phyloP scores from a whole-genome alignment of 2,888 invertebrate genomes.

The Leptopterna dolabrata region DNA sequence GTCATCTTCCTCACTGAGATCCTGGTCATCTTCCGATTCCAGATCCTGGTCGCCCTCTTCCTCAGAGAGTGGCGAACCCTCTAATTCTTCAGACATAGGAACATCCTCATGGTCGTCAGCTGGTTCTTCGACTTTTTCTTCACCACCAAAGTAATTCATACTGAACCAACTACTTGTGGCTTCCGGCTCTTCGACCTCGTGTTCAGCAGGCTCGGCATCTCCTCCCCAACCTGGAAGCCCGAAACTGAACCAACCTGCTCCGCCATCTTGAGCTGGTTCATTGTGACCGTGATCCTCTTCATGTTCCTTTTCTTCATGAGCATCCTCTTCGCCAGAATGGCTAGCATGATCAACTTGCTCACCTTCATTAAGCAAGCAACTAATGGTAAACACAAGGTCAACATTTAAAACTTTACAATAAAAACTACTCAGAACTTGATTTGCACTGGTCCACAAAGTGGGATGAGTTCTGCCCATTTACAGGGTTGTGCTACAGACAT shows the following conservation, averaged over 20 bases:
- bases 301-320: slow-evolving; percentile 65
- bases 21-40: slow-evolving; percentile 65
- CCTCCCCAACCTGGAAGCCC: slow-evolving; percentile 26
- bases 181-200: slow-evolving; percentile 29
- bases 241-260: slow-evolving; percentile 49
- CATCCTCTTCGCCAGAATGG: slow-evolving; percentile 61
- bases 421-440: neutral
- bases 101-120: slow-evolving; percentile 68
- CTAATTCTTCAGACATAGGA: slow-evolving; percentile 21
- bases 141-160: slow-evolving; percentile 51
- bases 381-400: neutral
- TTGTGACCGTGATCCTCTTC: slow-evolving; percentile 61
- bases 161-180: slow-evolving; percentile 40
- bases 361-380: slow-evolving; percentile 46
- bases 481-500: too few relatives aligned
- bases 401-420: neutral
- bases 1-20: slow-evolving; percentile 65
- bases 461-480: too few relatives aligned
- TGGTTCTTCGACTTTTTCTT: slow-evolving; percentile 64
- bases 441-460: neutral
- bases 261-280: slow-evolving; percentile 64
- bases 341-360: slow-evolving; percentile 58
- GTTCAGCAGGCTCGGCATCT: slow-evolving; percentile 1
- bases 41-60: slow-evolving; percentile 11
- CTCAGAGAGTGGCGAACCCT: slow-evolving; percentile 33